Base-by-base conservation (phyloP, 2,888 invertebrate species). In the Drosophila atripex region DNA sequence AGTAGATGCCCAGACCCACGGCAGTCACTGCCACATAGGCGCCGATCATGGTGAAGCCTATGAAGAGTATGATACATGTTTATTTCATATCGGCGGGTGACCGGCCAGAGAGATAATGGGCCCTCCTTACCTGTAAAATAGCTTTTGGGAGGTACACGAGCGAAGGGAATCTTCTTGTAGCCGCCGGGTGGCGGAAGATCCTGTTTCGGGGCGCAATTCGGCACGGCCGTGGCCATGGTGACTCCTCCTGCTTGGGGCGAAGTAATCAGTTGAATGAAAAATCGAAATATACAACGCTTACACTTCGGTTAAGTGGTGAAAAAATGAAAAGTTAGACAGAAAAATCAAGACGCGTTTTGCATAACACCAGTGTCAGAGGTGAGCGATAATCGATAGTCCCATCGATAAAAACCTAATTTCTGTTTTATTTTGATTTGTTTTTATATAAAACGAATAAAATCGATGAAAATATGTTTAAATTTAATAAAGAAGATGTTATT, bases 181-280 rank as follows among this genome's bases (percentile, higher is more conserved):
- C 99, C 99, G 89, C 98, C 98, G 58, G 93, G 92, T 71, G 99
- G 99, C 88, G 99, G 98, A 94, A 99, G 93, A 92, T 99, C 99
- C 92, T 99, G 99, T 89, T 92, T 93, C 80, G 90, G 93, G 46
- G 92, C 56, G 57, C 65, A 77, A 59, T 92, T 76, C 61, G 85
- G 73, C 71, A 91, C 84, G 57, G 86, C 86, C 72, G 86, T 58
- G 56, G 86, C 88, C 85, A 85, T 85, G 14, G 64, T 87, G 64
- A 61, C 76, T 61, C 72, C 76, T 82, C 56, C 28, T 66, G 64
- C 14, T 16, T 8, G 5, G 9, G 3, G 25, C n/a, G 0, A 6
- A 39, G 8, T 9, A 11, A 45, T 49, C n/a, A 23, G 30, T 35
- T 30, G 9, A 1, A 9, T n/a, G 6, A 43, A 43, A 18, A 21